Conservation (phyloP, 1,140 invertebrate species). For the Drosophila triauraria region DNA sequence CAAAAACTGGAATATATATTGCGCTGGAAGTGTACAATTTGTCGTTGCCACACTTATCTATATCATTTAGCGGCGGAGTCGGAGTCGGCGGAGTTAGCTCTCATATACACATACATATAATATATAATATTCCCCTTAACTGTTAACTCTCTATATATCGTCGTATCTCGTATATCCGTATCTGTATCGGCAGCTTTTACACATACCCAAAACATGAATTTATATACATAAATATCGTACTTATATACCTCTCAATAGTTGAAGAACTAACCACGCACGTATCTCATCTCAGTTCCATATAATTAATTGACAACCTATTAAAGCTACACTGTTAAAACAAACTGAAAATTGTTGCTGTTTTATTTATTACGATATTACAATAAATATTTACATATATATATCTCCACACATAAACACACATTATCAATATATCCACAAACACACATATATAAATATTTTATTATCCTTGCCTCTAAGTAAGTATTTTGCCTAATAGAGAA, state of each 20-base stretch:
- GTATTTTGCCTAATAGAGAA: conserved; percentile 56
- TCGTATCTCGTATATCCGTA: conserved; percentile 49
- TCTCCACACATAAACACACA: conserved; percentile 36
- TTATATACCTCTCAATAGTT: conserved; percentile 61
- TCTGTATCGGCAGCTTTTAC: conserved; percentile 54
- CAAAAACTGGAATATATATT: conserved; percentile 24
- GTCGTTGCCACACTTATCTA: conserved; percentile 33
- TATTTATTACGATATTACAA: conserved; percentile 71
- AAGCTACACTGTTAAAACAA: conserved; percentile 76
- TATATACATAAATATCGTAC: conserved; percentile 61
- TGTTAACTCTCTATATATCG: conserved; percentile 45
- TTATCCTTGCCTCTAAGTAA: conserved; percentile 66
- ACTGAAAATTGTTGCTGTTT: conserved; percentile 80
- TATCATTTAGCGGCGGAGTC: conserved; percentile 16
- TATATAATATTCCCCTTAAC: conserved; percentile 36
- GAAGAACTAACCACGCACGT: conserved; percentile 75
- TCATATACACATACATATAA: conserved; percentile 45
- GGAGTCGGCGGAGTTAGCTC: conserved; percentile 38
- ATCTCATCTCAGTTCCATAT: conserved; percentile 73
- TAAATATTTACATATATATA: conserved; percentile 37
- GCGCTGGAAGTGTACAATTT: conserved; percentile 43
- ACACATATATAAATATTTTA: conserved; percentile 41
- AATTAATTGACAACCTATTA: conserved; percentile 78
- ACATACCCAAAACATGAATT: conserved; percentile 50
- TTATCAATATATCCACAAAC: conserved; percentile 28